Evolutionary conservation across 2,888 invertebrate species (phyloP).

Genomic region (Matsumyia berberina): DNA sequence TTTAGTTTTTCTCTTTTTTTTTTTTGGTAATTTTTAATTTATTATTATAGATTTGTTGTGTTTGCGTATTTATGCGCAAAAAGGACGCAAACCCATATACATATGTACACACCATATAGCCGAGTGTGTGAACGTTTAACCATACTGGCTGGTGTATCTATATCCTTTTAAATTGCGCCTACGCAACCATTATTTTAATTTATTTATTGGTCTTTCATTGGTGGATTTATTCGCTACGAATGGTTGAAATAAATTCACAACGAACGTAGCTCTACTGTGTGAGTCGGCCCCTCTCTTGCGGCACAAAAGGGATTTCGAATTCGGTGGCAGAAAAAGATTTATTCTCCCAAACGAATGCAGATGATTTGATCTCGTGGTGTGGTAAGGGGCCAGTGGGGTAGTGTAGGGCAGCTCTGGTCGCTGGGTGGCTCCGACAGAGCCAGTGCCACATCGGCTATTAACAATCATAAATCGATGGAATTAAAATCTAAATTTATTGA

Average conservation of each 20-base stretch:
- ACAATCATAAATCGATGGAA: constrained; percentile 77
- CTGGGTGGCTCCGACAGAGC: neutral
- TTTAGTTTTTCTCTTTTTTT: constrained; percentile 35
- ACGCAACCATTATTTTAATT: constrained; percentile 83
- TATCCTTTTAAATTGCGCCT: constrained; percentile 74
- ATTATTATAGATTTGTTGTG: constrained; percentile 73
- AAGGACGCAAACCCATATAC: constrained; percentile 18
- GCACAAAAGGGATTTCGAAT: constrained; percentile 72
- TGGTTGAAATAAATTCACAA: constrained; percentile 76
- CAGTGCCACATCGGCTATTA: constrained; percentile 63
- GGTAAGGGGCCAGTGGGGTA: neutral
- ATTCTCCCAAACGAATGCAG: constrained; percentile 72
- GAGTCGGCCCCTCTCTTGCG: neutral
- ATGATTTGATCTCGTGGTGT: constrained; percentile 69
- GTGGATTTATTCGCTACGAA: constrained; percentile 82
- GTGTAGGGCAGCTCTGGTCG: constrained; percentile 9
- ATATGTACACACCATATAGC: neutral
- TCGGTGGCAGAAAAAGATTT: constrained; percentile 73
- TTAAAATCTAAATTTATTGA: constrained; percentile 77
- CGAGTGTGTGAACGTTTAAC: constrained; percentile 37
- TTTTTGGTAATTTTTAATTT: constrained; percentile 71
- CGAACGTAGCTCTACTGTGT: constrained; percentile 28
- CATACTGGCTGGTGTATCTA: constrained; percentile 36
- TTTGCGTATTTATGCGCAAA: constrained; percentile 58
- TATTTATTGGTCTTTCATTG: constrained; percentile 84